These are phyloP conservation scores for Zoroaster sp. DNA, from an alignment of 53 echinoderm and acorn worm species.

Conservation along the genomic window DNA sequence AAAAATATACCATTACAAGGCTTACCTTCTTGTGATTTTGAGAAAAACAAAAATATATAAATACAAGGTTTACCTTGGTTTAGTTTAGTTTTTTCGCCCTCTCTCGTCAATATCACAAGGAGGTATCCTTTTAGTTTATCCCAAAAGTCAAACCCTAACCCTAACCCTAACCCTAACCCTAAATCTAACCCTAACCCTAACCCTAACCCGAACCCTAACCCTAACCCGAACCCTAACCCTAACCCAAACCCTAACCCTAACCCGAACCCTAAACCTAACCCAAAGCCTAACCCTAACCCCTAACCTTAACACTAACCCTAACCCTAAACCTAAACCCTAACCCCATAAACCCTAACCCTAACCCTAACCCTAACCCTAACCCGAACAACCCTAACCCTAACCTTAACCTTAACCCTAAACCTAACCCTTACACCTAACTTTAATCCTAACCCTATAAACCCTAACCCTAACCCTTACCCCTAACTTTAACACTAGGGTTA, in stretches of 20 bases:
- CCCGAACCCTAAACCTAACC: conserved; percentile 42
- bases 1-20: too few species aligned
- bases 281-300: conserved; percentile 51
- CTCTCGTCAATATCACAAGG: too few species aligned
- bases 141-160: too few species aligned
- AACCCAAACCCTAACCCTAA: conserved; percentile 23
- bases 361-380: conserved; percentile 52
- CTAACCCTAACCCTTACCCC: conserved; percentile 8
- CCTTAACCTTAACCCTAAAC: conserved; percentile 52
- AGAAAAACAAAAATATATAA: too few species aligned
- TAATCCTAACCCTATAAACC: conserved; percentile 9
- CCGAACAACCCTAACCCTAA: conserved; percentile 46
- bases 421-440: conserved; percentile 28
- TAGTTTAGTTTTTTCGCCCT: too few species aligned
- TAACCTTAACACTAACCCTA: conserved; percentile 41
- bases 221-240: conserved; percentile 40
- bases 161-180: too few species aligned
- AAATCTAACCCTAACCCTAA: too few species aligned
- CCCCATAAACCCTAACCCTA: conserved; percentile 37
- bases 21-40: too few species aligned
- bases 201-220: conserved; percentile 38
- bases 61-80: too few species aligned
- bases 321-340: conserved; percentile 40
- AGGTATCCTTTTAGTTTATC: too few species aligned
- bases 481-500: conserved; percentile 15